Base-by-base conservation (phyloP, 2,888 invertebrate genomes). In the Cerceris ruficornis region DNA sequence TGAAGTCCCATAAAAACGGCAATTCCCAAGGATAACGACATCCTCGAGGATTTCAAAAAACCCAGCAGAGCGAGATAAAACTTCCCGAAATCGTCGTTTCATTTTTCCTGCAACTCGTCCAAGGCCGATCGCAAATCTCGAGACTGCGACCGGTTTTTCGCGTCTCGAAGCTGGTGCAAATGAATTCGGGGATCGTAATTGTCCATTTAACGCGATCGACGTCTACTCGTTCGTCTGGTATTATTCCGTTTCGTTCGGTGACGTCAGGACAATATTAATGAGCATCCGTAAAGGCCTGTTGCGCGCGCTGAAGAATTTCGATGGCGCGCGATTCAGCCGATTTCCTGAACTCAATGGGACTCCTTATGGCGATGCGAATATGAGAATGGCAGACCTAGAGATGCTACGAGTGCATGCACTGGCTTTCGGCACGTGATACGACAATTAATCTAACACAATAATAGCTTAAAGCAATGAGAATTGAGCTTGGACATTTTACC, bases 101-200 rank as follows among this genome's bases (percentile, higher is more conserved):
- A 28, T 28, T 28, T 28, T 28, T 28, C 28, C 28, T 28, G 28
- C 28, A 28, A 2, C 28, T 28, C 28, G 28, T 28, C 4, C 28
- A 28, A 28, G 28, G 28, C 50, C 0, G 17, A 42, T 62, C 39
- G 57, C n/a, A 28, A n/a, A 28, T 60, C 11, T 13, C 9, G 17
- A 17, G 46, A 1, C 28, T 42, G 7, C 6, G 66, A 75, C 69
- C 62, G 69, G 69, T 81, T 74, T 41, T n/a, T 1, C 0, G 50
- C 11, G 7, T 39, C n/a, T 52, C 14, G 15, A 8, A 4, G 9
- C 43, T 49, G 11, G 11, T 43, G 14, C n/a, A 42, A 46, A 8
- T 7, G 55, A 77, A 43, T 50, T 67, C 13, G 9, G 8, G 9
- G 52, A 39, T 8, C 11, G 11, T 14, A 52, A 39, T 5, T 14